phyloP scores from a whole-genome alignment of 2,888 invertebrate genomes.

The Dusona sp. region DNA sequence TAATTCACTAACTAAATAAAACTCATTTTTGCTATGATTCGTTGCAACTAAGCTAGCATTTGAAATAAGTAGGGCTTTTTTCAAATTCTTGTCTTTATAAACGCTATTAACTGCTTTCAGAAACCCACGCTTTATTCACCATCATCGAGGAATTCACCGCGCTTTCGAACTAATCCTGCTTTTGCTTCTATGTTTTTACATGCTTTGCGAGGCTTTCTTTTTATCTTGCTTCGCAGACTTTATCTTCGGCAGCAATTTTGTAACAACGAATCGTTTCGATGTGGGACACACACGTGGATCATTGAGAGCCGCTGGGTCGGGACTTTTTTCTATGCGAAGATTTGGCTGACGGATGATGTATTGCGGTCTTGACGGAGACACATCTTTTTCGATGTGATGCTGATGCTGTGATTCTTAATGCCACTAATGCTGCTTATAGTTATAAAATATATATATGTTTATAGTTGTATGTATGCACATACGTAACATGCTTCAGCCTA shows the following conservation, averaged over 20 bases:
- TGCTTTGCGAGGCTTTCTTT: constrained; percentile 36
- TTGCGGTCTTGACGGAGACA: constrained; percentile 30
- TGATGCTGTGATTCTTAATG: constrained; percentile 28
- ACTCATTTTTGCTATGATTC: background rate
- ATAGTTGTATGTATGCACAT: constrained; percentile 7
- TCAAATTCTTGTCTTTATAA: constrained; percentile 22
- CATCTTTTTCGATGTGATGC: constrained; percentile 41
- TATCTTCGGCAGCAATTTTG: constrained; percentile 33
- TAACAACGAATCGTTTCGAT: background rate
- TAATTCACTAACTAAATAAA: too few species aligned
- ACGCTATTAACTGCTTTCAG: constrained; percentile 65
- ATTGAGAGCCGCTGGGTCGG: constrained; percentile 74
- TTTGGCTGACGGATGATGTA: constrained; percentile 54
- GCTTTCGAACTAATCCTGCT: constrained; percentile 37
- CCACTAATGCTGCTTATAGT: constrained; percentile 14
- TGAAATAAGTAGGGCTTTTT: constrained; percentile 8
- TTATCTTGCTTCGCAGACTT: constrained; percentile 53
- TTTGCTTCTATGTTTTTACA: constrained; percentile 24
- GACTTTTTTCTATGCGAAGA: constrained; percentile 58
- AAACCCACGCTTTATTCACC: constrained; percentile 43
- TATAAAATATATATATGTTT: constrained; percentile 23
- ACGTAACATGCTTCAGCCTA: constrained; percentile 13
- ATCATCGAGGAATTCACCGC: constrained; percentile 32
- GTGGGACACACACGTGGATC: constrained; percentile 2
- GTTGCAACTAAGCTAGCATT: background rate